These are phyloP conservation scores for Neoaliturus tenellus DNA, from an alignment of 2,888 invertebrate species.

Conservation along the genomic window DNA sequence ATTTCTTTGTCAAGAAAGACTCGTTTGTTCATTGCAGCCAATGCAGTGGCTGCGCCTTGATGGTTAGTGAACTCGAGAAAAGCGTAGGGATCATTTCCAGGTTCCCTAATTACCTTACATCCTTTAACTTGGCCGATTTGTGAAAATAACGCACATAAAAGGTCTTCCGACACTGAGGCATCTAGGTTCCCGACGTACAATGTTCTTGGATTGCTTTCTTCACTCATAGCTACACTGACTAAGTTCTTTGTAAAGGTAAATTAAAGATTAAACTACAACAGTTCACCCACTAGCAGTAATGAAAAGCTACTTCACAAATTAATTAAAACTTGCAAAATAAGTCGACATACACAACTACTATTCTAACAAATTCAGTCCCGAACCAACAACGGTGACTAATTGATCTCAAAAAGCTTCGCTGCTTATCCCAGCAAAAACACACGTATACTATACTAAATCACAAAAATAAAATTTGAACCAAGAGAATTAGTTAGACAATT, in stretches of 20 bases:
- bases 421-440: too few species aligned
- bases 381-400: constrained; percentile 2
- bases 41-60: constrained; percentile 95
- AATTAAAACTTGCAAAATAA: background rate
- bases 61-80: constrained; percentile 99
- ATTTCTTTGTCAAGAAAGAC: constrained; percentile 98
- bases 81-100: constrained; percentile 99
- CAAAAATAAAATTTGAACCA: too few species aligned
- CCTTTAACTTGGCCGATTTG: constrained; percentile 98
- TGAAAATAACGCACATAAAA: constrained; percentile 95
- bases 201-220: constrained; percentile 96
- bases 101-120: constrained; percentile 99
- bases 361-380: background rate
- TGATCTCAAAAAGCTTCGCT: background rate
- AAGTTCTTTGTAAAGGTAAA: background rate
- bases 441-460: too few species aligned
- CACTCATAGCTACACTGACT: constrained; percentile 79
- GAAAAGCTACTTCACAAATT: background rate
- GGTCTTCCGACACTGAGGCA: constrained; percentile 94
- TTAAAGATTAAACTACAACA: background rate
- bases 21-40: constrained; percentile 99
- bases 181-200: constrained; percentile 99
- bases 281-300: background rate
- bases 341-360: background rate
- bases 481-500: too few species aligned